Evolutionary conservation across 2,113 vertebrate species (phyloP).

Genomic region (Bubalus kerabau): DNA sequence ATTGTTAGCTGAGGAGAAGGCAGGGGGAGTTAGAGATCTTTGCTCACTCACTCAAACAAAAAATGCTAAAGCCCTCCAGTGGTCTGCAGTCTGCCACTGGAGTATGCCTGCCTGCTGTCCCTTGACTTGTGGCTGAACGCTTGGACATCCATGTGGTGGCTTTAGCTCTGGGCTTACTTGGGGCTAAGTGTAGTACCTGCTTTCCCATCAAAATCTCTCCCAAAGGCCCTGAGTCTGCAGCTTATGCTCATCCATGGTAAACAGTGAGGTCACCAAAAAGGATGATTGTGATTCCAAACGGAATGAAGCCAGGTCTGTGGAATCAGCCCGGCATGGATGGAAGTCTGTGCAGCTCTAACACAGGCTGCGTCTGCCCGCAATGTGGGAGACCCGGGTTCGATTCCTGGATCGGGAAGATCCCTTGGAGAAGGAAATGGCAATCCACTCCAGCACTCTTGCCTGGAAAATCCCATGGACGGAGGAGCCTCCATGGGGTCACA

Average conservation of each 20-base stretch:
- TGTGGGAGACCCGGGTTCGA: too few species aligned
- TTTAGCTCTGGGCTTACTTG: neutral
- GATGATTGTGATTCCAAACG: neutral
- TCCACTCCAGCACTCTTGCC: too few species aligned
- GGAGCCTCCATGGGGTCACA: too few species aligned
- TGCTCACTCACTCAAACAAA: neutral
- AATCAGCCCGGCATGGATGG: neutral
- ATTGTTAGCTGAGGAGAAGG: neutral
- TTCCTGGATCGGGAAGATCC: too few species aligned
- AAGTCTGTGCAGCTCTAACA: neutral
- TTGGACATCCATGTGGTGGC: rapidly evolving
- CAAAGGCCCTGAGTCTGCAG: neutral
- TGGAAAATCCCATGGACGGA: too few species aligned
- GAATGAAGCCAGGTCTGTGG: neutral
- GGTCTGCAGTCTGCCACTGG: neutral
- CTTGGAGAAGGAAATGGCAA: too few species aligned
- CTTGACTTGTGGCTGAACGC: neutral
- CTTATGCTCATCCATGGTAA: neutral
- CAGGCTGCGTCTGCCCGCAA: neutral
- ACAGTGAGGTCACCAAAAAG: neutral
- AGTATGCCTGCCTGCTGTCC: neutral
- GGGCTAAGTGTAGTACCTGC: neutral
- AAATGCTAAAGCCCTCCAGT: neutral
- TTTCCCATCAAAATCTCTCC: neutral
- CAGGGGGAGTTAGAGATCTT: neutral